Percentiles rank a stretch among this genome's conserved stretches.
Evolutionary conservation across 2,113 vertebrate species (phyloP).

Genomic region (Centropus bengalensis): DNA sequence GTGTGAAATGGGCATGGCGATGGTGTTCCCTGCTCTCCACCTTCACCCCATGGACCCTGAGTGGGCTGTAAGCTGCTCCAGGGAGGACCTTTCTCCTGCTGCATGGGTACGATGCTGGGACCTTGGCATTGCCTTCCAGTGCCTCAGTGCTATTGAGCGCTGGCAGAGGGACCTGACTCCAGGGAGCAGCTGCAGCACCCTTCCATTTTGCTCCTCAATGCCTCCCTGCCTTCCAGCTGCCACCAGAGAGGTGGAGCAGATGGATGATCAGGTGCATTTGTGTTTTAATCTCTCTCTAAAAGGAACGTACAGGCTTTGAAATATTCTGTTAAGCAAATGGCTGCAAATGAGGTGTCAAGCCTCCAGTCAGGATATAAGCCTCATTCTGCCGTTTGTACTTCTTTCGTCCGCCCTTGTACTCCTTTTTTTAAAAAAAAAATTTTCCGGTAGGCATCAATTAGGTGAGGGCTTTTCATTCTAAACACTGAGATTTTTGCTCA

Average conservation of each 20-base stretch:
- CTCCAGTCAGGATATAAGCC: neutral
- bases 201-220: neutral
- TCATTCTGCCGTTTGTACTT: neutral
- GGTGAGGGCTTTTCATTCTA: constrained; percentile 30
- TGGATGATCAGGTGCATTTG: neutral
- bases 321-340: neutral
- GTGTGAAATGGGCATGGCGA: neutral
- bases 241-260: neutral
- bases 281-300: neutral
- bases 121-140: neutral
- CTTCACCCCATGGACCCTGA: neutral
- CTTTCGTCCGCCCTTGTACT: neutral
- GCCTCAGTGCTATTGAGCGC: fast-evolving
- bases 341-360: constrained; percentile 33
- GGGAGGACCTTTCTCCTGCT: neutral
- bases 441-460: constrained; percentile 51
- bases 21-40: neutral
- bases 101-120: fast-evolving
- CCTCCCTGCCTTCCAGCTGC: neutral
- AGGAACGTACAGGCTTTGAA: neutral
- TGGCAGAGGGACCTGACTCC: neutral
- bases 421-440: neutral
- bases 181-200: neutral
- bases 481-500: constrained; percentile 43
- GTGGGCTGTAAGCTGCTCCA: fast-evolving